These are phyloP conservation scores for Chromoteleia sp. DNA, from an alignment of 2,888 invertebrate species.

Conservation along the genomic window DNA sequence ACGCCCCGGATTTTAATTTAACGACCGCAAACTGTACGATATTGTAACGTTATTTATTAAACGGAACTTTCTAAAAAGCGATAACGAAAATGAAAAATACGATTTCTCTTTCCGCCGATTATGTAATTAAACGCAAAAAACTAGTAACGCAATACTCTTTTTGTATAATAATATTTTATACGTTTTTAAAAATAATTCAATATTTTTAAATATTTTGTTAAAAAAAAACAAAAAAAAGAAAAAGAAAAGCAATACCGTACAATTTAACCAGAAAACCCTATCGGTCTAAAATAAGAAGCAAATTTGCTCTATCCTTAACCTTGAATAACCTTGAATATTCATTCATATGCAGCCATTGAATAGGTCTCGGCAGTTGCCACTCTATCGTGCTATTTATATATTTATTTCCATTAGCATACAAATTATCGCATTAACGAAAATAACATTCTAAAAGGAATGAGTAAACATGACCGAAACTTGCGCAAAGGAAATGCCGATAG, in stretches of 20 bases:
- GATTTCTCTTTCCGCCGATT: neutral
- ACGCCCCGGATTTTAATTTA: conserved; percentile 3
- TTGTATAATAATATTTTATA: no score
- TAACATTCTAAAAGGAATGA: conserved; percentile 30
- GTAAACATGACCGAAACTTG: conserved; percentile 23
- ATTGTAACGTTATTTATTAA: neutral
- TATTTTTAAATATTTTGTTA: neutral
- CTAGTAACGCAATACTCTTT: no score
- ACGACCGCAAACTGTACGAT: neutral
- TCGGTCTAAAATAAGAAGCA: conserved; percentile 21
- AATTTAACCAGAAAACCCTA: neutral
- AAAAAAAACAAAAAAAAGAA: neutral
- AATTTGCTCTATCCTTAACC: conserved; percentile 56
- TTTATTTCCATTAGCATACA: conserved; percentile 63
- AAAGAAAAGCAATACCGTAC: no score
- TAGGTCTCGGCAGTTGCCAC: conserved; percentile 44
- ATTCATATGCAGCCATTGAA: conserved; percentile 65
- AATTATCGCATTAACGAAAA: conserved; percentile 61
- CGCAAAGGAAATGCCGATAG: conserved; percentile 6
- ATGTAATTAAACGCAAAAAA: no score
- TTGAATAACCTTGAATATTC: conserved; percentile 68
- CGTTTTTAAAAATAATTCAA: no score
- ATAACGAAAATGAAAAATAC: no score
- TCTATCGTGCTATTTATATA: conserved; percentile 56
- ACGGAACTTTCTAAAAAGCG: neutral